Base-by-base conservation (phyloP, 1,140 invertebrate genomes). In the Oncopodura yosiiana region DNA sequence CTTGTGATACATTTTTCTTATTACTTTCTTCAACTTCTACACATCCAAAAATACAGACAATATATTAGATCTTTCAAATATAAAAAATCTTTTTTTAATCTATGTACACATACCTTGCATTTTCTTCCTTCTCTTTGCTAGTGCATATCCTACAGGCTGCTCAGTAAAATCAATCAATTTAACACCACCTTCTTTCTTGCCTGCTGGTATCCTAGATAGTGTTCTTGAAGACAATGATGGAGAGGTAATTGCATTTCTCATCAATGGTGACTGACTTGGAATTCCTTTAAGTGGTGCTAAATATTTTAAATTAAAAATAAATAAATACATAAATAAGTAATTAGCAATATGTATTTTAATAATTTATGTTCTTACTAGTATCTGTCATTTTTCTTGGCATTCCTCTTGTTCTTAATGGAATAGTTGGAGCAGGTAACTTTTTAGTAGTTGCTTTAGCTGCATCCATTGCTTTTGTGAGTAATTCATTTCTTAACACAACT, bases 311-410 rank as follows among this genome's bases (percentile, higher is more conserved):
- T 54, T 37, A 44, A 44, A 16, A 30, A 41, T 23, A 37, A 5
- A 49, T 26, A 59, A 44, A 43, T 36, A 19, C 26, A n/a, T 29
- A 45, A 45, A 45, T 21, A 9, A 49, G 38, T 29, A 46, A 44
- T 26, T 29, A 4, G n/a, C n/a, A 29, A 30, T 53, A 30, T n/a
- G 19, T 16, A 6, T 44, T 6, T 19, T 44, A 53, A 12, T 30
- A 39, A 42, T 27, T 1, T 5, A 23, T 27, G 12, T 4, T 32
- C 74, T 80, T 75, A 91, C 87, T 90, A 56, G 87, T 87, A 70
- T 95, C 91, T 65, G 89, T 93, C 87, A 96, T 93, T 77, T 93
- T 94, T 58, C 92, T 79, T 6, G 89, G 90, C 85, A 95, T 92
- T 62, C 92, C 92, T 67, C 93, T 76, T 34, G 87, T 90, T 66